Evolutionary conservation across 1,140 invertebrate species (phyloP), one percentile per base, ranked within the genome.

Genomic region (Drosophila gunungcola): DNA sequence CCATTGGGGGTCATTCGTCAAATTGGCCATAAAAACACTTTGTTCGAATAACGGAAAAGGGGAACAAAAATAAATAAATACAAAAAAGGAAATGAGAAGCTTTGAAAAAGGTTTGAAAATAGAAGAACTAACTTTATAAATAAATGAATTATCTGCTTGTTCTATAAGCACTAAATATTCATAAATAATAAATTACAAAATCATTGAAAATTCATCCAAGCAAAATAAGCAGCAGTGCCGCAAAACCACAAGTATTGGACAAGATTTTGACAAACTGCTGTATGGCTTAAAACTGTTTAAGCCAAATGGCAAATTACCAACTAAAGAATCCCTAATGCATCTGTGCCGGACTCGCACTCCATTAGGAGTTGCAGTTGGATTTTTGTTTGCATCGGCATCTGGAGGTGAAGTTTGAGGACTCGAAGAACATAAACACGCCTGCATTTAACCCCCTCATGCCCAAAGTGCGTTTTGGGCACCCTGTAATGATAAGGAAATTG

Each of bases 1-100:
- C 80, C 80, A 62, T 21, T n/a, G 53, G 29, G 58, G 73, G 77
- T 80, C 81, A 85, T 85, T 85, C 81, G 73, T 85, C 81, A 85
- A 85, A 85, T 85, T 85, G 82, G 64, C 74, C 82, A 85, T 85
- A 85, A 85, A 85, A 85, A 78, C 82, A 78, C 73, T 85, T 85
- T 78, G 67, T 60, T 52, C 60, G 62, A 61, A 48, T 49, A 74
- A 34, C 48, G 25, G 43, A 70, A 54, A 57, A 48, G 45, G 46
- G 48, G 32, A 16, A 41, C 3, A 45, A 42, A n/a, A 52, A 48
- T 38, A 76, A 56, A 34, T 29, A 34, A 32, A 34, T 38, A 41
- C 60, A 75, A 63, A 69, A 3, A 3, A 25, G 21, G n/a, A 21
- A 43, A 9, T 9, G 16, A 43, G 5, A 13, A 16, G 7, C 4